Evolutionary conservation across 2,113 vertebrate species (phyloP), one percentile per base, ranked within the genome.

Genomic region (Channa argus): DNA sequence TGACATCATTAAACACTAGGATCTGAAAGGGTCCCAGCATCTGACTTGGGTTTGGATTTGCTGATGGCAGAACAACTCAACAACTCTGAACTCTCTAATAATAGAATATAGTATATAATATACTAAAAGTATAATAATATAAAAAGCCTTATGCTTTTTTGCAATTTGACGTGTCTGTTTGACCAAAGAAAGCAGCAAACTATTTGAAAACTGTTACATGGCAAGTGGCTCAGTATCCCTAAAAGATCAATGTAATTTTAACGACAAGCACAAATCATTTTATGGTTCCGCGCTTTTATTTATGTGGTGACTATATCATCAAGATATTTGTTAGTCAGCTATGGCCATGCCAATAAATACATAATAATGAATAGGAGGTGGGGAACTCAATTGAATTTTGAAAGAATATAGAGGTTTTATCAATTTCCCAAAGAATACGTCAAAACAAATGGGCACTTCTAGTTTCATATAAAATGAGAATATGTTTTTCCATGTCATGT

Each of bases 291-390:
- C 58, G 52, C 72, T 87, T 90, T 88, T 83, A 80, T 88, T 85
- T 85, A 70, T 82, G 82, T 61, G 68, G 78, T 94, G 91, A 92
- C 83, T 73, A 2, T 55, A 89, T 72, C 63, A 72, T 65, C 68
- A 9, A 88, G 82, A 81, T 88, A 93, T 94, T 90, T 80, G 82
- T 71, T 80, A 79, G 58, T 91, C 62, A 79, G 77, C 80, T 75
- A 61, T 55, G 73, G 54, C 33, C 39, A 14, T 63, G 91, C 91
- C 92, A 94, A 91, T 54, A 89, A 92, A 92, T 89, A 85, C 84
- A 90, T 77, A 91, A 85, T 80, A 86, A 86, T 45, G 78, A 76
- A 70, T 73, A 49, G 37, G 55, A 44, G 50, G 11, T 53, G 3
- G 49, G 41, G 68, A 52, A 62, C 70, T 80, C 63, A 51, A 56